These are phyloP conservation scores for Acropora tenuis DNA, from an alignment of 64 coral and sea anemone genomes.

Conservation along the genomic window DNA sequence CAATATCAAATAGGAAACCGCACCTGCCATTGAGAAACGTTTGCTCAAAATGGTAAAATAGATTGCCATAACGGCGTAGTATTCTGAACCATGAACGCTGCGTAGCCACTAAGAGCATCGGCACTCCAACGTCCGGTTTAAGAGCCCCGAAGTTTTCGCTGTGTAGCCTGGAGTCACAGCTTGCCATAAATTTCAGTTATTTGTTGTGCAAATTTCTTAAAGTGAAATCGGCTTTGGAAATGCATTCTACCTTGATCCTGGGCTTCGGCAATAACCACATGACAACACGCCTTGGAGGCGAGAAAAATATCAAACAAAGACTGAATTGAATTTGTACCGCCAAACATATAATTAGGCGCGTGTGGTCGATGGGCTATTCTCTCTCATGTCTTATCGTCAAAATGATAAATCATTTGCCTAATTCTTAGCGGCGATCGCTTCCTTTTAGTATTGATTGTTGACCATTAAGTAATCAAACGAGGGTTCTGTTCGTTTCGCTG, in stretches of 20 bases:
- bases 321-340: not conserved
- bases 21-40: too few species aligned
- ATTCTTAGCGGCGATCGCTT: constrained; percentile 3
- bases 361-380: not conserved
- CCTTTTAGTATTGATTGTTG: not conserved
- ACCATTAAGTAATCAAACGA: not conserved
- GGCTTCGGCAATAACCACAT: not conserved
- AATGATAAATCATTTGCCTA: not conserved
- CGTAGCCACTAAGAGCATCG: too few species aligned
- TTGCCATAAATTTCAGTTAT: not conserved
- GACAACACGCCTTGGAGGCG: not conserved
- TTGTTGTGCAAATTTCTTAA: not conserved
- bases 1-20: too few species aligned
- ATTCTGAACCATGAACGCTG: too few species aligned
- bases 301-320: not conserved
- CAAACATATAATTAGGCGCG: not conserved
- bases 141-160: not conserved
- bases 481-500: too few species aligned
- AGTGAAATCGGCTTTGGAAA: not conserved
- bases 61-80: too few species aligned
- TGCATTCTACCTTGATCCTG: not conserved
- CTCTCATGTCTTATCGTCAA: not conserved
- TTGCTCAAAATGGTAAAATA: too few species aligned
- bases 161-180: not conserved
- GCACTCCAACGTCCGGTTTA: too few species aligned